Evolutionary conservation across 2,888 invertebrate genomes (phyloP).

Genomic region (Mimumesa dahlbomi): DNA sequence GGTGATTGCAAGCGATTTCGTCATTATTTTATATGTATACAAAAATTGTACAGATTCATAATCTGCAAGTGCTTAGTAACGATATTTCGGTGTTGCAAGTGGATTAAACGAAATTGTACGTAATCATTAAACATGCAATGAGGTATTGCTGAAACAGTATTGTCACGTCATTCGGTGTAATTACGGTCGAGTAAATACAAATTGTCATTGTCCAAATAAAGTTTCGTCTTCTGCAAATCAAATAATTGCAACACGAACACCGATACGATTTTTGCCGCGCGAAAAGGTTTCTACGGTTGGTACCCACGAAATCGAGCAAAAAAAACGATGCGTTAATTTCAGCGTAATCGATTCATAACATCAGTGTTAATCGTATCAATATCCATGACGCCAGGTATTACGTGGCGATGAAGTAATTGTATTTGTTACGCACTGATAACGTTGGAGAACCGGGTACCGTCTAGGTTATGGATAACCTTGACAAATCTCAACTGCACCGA

Average conservation of each 20-base stretch:
- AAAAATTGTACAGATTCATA: conserved; percentile 11
- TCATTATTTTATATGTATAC: conserved; percentile 11
- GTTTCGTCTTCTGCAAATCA: too few species aligned
- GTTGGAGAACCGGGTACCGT: background rate
- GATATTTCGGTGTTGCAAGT: background rate
- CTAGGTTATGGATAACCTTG: background rate
- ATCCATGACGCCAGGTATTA: background rate
- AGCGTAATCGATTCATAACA: too few species aligned
- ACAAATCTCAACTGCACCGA: background rate
- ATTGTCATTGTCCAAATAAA: too few species aligned
- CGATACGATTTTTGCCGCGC: too few species aligned
- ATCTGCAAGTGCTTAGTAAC: conserved; percentile 2
- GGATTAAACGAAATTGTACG: too few species aligned
- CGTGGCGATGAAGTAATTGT: background rate
- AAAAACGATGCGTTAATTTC: too few species aligned
- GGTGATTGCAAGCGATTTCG: background rate
- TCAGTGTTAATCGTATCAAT: background rate
- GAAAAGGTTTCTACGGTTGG: too few species aligned
- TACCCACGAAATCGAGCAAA: too few species aligned
- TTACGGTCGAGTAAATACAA: too few species aligned
- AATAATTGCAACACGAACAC: too few species aligned
- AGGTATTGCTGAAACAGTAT: too few species aligned
- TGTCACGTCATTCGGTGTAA: too few species aligned
- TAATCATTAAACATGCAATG: conserved; percentile 1
- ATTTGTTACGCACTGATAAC: background rate